These are phyloP conservation scores for Tragelaphus buxtoni DNA, from an alignment of 2,113 vertebrate genomes.

Conservation along the genomic window DNA sequence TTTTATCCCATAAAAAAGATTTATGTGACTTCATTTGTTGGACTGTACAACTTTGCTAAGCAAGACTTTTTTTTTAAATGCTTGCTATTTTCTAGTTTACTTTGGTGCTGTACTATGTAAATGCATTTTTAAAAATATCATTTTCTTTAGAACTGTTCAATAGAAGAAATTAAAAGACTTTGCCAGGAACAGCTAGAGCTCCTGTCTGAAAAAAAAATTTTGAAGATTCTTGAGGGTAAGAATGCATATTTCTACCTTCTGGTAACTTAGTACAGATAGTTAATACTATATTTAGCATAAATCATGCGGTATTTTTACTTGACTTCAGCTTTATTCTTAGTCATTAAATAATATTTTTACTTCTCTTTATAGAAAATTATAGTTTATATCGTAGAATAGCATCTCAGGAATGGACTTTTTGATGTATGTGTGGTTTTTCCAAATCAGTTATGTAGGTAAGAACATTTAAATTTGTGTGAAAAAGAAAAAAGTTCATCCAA, in stretches of 20 bases:
- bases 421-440: neutral
- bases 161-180: slow-evolving; percentile 93
- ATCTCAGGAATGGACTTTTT: slow-evolving; percentile 5
- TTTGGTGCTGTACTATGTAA: slow-evolving; percentile 34
- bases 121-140: slow-evolving; percentile 51
- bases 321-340: neutral
- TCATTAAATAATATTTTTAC: neutral
- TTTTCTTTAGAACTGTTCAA: slow-evolving; percentile 85
- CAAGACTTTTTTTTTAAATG: neutral
- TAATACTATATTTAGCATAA: slow-evolving; percentile 36
- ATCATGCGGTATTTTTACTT: neutral
- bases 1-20: slow-evolving; percentile 10
- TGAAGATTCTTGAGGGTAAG: slow-evolving; percentile 94
- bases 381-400: slow-evolving; percentile 30
- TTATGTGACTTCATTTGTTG: slow-evolving; percentile 32
- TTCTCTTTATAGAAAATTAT: slow-evolving; percentile 2
- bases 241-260: slow-evolving; percentile 46
- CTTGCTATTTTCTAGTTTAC: slow-evolving; percentile 41
- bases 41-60: slow-evolving; percentile 41
- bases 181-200: slow-evolving; percentile 94
- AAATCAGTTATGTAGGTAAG: neutral
- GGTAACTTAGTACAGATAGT: neutral
- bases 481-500: neutral
- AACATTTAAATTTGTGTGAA: neutral
- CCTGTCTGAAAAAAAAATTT: slow-evolving; percentile 89